Evolutionary conservation across 2,888 invertebrate genomes (phyloP), one percentile per base, ranked within the genome.

Genomic region (Nineta flava): DNA sequence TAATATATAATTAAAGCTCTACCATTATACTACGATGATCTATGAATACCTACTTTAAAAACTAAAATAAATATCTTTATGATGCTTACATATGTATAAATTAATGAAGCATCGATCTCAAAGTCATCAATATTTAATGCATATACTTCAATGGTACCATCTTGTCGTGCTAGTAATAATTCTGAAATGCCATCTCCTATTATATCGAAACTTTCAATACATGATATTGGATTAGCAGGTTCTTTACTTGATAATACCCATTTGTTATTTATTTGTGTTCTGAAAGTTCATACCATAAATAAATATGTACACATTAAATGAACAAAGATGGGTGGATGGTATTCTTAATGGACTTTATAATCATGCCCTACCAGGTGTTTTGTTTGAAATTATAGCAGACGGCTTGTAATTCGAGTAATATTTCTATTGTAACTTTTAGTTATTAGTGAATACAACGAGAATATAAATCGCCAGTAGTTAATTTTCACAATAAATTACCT

Each of bases 81-180:
- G 46, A 32, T 47, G 55, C 71, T 66, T 63, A 79, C 80, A 58
- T 75, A 72, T 49, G 68, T 68, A 61, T 71, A 79, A 57, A 79
- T 70, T 31, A 76, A 62, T 10, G 68, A 63, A 1, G 80, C 73
- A 53, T 71, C 53, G 19, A 65, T 69, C 45, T 70, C 65, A 49
- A 72, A 73, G 53, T 76, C 73, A n/a, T 67, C 67, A 34, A 72
- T 64, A 50, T 74, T 68, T 40, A 75, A 61, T 17, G 75, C 72
- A 56, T 81, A 86, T n/a, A 88, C 77, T 65, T 88, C 86, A 31
- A 91, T 72, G 12, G 74, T 73, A 12, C 91, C 90, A 66, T 90
- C 87, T 59, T 84, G 82, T 51, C 87, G 68, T 6, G 87, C 87
- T n/a, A 88, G 66, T 16, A 86, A 68, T 34, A 90, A 67, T 61